phyloP scores from a whole-genome alignment of 1,140 invertebrate species.

The Wiebesia pumilae region DNA sequence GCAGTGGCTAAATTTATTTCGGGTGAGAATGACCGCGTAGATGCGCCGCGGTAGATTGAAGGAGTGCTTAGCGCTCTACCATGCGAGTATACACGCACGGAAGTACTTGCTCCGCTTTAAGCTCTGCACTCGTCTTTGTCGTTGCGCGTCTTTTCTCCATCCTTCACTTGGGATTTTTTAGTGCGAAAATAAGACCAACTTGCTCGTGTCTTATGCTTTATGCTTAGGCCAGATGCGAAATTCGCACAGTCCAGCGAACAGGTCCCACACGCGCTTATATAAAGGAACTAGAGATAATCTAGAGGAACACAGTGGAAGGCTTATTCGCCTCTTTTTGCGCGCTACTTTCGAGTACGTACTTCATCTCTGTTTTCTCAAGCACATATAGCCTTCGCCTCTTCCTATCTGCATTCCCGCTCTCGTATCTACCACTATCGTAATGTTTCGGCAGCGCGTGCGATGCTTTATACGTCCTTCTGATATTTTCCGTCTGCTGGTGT shows the following conservation, averaged over 20 bases:
- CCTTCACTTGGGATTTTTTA: neutral
- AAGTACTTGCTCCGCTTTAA: neutral
- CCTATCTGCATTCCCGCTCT: neutral
- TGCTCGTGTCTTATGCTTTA: neutral
- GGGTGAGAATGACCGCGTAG: conserved; percentile 30
- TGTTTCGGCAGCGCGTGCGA: neutral
- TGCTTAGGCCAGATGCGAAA: neutral
- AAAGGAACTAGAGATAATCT: no score
- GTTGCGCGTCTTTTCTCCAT: neutral
- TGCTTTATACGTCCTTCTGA: no score
- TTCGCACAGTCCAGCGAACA: neutral
- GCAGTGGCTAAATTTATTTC: conserved; percentile 53
- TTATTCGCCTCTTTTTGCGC: neutral
- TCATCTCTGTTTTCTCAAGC: no score
- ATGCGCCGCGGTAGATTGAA: neutral
- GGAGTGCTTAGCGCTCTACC: neutral
- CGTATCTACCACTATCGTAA: neutral
- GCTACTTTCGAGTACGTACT: neutral
- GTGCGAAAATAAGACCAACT: neutral
- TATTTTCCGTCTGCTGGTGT: neutral
- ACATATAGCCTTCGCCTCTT: neutral
- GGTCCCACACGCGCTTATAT: neutral
- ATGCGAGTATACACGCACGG: neutral
- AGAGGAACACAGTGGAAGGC: no score
- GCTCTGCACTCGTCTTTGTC: neutral